phyloP scores from a whole-genome alignment of 2,113 vertebrate genomes.

The Alosa alosa region DNA sequence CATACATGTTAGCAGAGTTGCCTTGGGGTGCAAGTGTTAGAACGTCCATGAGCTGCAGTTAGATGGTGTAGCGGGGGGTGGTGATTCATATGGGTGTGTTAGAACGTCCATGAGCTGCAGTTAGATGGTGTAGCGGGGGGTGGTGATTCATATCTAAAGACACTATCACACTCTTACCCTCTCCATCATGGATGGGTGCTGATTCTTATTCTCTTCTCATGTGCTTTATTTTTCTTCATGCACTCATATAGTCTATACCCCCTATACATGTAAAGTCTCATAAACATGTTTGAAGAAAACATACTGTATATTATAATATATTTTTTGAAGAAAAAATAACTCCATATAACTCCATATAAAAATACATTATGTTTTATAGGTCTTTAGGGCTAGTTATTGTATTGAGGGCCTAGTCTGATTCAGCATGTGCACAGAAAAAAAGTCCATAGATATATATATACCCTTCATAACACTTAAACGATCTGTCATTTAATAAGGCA shows the following conservation, averaged over 20 bases:
- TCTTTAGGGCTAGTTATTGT: not conserved
- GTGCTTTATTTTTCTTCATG: not conserved
- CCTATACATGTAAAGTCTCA: not conserved
- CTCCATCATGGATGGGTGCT: slow-evolving; percentile 28
- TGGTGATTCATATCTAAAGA: slow-evolving; percentile 39
- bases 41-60: slow-evolving; percentile 19
- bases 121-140: not conserved
- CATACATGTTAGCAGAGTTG: not conserved
- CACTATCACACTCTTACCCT: slow-evolving; percentile 27
- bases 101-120: slow-evolving; percentile 33
- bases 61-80: not conserved
- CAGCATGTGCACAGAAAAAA: not conserved
- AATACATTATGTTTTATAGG: no score
- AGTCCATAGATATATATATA: not conserved
- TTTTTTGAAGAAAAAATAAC: not conserved
- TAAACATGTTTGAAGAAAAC: no score
- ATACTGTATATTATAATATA: no score
- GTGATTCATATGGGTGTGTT: slow-evolving; percentile 38
- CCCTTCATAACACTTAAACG: not conserved
- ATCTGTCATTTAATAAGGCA: not conserved
- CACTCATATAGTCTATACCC: not conserved
- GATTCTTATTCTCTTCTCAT: slow-evolving; percentile 3
- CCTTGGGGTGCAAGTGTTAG: slow-evolving; percentile 20
- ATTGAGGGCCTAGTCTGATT: no score
- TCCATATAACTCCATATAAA: no score